Evolutionary conservation across 37 sponge, comb jelly and placozoan genomes (phyloP).

Genomic region (Aphrocallistes beatrix): DNA sequence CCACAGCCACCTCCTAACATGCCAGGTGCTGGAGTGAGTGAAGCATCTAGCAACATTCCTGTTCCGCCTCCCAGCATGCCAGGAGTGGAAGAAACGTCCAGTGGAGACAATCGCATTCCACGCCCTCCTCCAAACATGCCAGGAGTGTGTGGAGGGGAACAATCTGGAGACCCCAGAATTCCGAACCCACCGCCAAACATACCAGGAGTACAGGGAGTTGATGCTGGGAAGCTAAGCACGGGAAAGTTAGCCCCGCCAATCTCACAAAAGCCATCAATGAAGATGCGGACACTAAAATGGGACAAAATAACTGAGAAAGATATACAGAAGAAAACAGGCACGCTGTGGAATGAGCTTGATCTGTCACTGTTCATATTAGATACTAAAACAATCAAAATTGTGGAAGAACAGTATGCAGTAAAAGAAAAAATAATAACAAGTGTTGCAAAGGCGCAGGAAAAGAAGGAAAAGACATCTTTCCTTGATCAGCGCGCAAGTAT

Average conservation of each 20-base stretch:
- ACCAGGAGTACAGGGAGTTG: background rate
- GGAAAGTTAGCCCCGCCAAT: background rate
- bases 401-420: slow-evolving; percentile 47
- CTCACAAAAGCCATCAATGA: slow-evolving; percentile 31
- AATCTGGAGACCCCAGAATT: background rate
- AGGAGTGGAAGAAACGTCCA: background rate
- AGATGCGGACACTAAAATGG: slow-evolving; percentile 88
- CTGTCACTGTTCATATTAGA: background rate
- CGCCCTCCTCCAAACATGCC: background rate
- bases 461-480: slow-evolving; percentile 33
- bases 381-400: background rate
- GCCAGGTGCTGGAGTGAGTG: background rate
- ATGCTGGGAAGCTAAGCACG: background rate
- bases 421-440: slow-evolving; percentile 29
- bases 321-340: slow-evolving; percentile 17
- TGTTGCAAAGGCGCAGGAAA: slow-evolving; percentile 12
- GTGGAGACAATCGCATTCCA: background rate
- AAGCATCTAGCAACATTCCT: background rate
- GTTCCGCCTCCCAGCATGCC: background rate
- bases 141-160: background rate
- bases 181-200: background rate
- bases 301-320: slow-evolving; percentile 35
- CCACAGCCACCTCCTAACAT: background rate
- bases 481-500: slow-evolving; percentile 65
- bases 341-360: slow-evolving; percentile 42